Conservation (phyloP, 1,140 invertebrate genomes). For the Agraylea sexmaculata region DNA sequence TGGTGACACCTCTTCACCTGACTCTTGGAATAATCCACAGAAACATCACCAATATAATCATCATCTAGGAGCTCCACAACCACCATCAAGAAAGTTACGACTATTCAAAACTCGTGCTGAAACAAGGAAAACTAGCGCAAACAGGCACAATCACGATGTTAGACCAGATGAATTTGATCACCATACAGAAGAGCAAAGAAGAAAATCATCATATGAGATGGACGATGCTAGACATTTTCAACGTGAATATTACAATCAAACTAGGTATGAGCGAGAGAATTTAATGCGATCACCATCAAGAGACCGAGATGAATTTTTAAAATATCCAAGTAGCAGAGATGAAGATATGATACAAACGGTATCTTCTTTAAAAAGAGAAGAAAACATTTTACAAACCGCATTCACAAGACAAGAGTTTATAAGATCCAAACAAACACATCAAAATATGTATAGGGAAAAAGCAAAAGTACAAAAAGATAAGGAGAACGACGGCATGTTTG, state of each 20-base stretch:
- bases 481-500: slow-evolving; percentile 32
- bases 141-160: slow-evolving; percentile 17
- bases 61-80: slow-evolving; percentile 28
- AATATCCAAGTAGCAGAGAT: slow-evolving; percentile 30
- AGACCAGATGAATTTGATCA: slow-evolving; percentile 19
- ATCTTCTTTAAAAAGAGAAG: slow-evolving; percentile 35
- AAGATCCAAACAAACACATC: slow-evolving; percentile 30
- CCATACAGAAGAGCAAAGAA: slow-evolving; percentile 25
- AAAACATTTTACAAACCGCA: slow-evolving; percentile 29
- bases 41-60: slow-evolving; percentile 21
- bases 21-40: slow-evolving; percentile 30
- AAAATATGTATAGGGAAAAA: slow-evolving; percentile 35
- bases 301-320: slow-evolving; percentile 33
- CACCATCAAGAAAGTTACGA: slow-evolving; percentile 45
- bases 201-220: slow-evolving; percentile 30
- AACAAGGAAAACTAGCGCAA: slow-evolving; percentile 39
- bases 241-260: slow-evolving; percentile 30
- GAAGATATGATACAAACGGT: slow-evolving; percentile 34
- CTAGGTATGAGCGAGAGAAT: slow-evolving; percentile 24
- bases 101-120: slow-evolving; percentile 64
- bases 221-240: slow-evolving; percentile 30
- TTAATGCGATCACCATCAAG: slow-evolving; percentile 28
- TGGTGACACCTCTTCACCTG: slow-evolving; percentile 41
- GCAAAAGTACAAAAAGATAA: slow-evolving; percentile 32
- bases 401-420: slow-evolving; percentile 30